A percentile compares a stretch with the other conserved stretches of the same genome.
These are phyloP conservation scores for Chorisops tibialis DNA, from an alignment of 2,888 invertebrate species.

Conservation along the genomic window DNA sequence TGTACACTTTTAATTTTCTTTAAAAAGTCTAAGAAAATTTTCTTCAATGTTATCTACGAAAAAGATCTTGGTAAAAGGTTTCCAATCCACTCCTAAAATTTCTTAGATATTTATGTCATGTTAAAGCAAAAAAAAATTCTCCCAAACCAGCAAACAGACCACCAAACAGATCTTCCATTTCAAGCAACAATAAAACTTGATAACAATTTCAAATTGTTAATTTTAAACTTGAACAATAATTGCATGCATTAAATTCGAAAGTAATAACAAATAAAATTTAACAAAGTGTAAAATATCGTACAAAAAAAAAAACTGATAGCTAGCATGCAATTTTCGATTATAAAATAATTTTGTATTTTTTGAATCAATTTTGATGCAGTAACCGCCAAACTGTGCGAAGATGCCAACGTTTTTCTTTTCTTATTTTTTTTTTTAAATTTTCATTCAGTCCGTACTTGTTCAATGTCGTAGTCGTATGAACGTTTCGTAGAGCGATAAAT, in stretches of 20 bases:
- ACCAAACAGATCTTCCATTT: constrained; percentile 32
- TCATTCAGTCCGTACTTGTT: background rate
- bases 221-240: constrained; percentile 28
- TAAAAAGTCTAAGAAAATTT: background rate
- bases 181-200: constrained; percentile 20
- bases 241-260: constrained; percentile 20
- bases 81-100: background rate
- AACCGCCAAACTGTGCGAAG: constrained; percentile 1
- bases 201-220: constrained; percentile 30
- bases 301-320: background rate
- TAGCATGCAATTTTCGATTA: too few species aligned
- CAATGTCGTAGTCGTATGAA: too few species aligned
- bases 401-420: constrained; percentile 2
- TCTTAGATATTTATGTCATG: background rate
- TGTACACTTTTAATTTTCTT: too few species aligned
- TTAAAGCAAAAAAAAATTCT: background rate
- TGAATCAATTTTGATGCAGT: background rate
- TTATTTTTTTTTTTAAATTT: background rate
- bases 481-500: background rate
- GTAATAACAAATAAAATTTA: background rate
- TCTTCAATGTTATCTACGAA: background rate
- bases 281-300: constrained; percentile 30
- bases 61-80: background rate
- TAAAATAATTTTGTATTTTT: background rate
- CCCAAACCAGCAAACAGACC: constrained; percentile 17